Evolutionary conservation across 92 coral and sea anemone species (phyloP).

Genomic region (Ricordea florida): DNA sequence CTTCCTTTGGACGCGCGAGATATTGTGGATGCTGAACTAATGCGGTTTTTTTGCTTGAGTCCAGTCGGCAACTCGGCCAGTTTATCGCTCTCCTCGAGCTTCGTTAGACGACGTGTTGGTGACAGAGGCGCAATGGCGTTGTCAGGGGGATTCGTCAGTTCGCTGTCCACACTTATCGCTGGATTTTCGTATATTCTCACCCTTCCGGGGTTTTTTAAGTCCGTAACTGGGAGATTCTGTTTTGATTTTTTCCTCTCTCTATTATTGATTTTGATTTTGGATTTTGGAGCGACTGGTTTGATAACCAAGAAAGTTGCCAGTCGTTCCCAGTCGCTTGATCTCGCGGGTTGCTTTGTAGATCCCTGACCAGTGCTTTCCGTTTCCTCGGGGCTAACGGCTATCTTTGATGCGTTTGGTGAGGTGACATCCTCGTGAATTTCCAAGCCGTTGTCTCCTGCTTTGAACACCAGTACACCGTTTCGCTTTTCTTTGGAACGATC

Average conservation of each 20-base stretch:
- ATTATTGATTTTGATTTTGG: slow-evolving; percentile 60
- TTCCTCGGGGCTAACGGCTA: slow-evolving; percentile 8
- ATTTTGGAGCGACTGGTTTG: slow-evolving; percentile 71
- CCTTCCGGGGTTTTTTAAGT: slow-evolving; percentile 46
- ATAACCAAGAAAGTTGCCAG: slow-evolving; percentile 77
- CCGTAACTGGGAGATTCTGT: slow-evolving; percentile 45
- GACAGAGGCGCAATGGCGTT: slow-evolving; percentile 62
- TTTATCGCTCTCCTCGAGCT: slow-evolving; percentile 88
- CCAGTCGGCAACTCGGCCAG: slow-evolving; percentile 84
- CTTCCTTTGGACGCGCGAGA: slow-evolving; percentile 74
- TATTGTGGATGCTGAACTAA: slow-evolving; percentile 77
- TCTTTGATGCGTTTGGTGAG: slow-evolving; percentile 36
- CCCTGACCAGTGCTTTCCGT: background rate
- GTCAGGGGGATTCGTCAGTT: slow-evolving; percentile 21
- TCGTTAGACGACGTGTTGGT: slow-evolving; percentile 69
- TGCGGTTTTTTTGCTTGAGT: slow-evolving; percentile 77
- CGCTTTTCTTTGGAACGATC: slow-evolving; percentile 66
- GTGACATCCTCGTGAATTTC: slow-evolving; percentile 72
- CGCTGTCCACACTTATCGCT: slow-evolving; percentile 51
- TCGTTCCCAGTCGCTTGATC: slow-evolving; percentile 69
- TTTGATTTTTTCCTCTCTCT: slow-evolving; percentile 79
- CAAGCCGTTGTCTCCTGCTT: slow-evolving; percentile 73
- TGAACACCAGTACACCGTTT: slow-evolving; percentile 79
- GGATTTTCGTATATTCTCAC: slow-evolving; percentile 89
- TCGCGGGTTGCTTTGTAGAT: slow-evolving; percentile 15